Percentiles rank a stretch among this genome's conserved stretches.
phyloP scores from a whole-genome alignment of 2,888 invertebrate species.

The Rhingia campestris region DNA sequence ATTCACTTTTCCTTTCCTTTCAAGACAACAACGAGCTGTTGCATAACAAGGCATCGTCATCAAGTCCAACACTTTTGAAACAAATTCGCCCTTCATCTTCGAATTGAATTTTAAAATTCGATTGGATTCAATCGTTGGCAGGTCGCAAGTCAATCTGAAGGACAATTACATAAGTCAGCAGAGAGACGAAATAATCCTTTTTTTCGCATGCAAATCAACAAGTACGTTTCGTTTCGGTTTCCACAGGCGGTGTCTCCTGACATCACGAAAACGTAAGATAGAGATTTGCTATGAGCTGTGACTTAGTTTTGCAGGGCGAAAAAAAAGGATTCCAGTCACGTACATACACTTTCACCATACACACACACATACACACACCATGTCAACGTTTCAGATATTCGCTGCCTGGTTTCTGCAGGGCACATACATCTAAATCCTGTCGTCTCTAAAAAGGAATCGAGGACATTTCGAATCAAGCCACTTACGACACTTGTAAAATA shows the following conservation, averaged over 20 bases:
- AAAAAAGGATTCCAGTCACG: conserved; percentile 53
- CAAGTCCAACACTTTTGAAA: background rate
- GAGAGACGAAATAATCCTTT: background rate
- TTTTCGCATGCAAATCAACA: conserved; percentile 51
- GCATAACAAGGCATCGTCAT: background rate
- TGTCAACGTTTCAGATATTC: conserved; percentile 8
- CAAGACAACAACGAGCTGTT: background rate
- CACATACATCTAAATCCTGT: conserved; percentile 30
- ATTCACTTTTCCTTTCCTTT: conserved; percentile 24
- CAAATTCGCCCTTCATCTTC: conserved; percentile 1
- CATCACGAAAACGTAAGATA: conserved; percentile 12
- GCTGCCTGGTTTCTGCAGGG: background rate
- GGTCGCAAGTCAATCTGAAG: conserved; percentile 39
- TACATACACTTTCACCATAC: conserved; percentile 39
- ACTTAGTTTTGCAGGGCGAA: background rate
- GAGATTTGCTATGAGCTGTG: conserved; percentile 38
- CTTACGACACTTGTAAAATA: conserved; percentile 65
- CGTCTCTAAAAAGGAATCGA: conserved; percentile 38
- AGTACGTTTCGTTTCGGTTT: conserved; percentile 13
- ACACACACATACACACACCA: conserved; percentile 6
- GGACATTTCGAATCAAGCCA: conserved; percentile 71
- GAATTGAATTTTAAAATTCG: conserved; percentile 46
- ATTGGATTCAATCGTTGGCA: conserved; percentile 14
- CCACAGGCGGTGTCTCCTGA: background rate
- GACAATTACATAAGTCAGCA: conserved; percentile 15